phyloP scores from a whole-genome alignment of 1,140 invertebrate species.

The Rhynchophorus ferrugineus region DNA sequence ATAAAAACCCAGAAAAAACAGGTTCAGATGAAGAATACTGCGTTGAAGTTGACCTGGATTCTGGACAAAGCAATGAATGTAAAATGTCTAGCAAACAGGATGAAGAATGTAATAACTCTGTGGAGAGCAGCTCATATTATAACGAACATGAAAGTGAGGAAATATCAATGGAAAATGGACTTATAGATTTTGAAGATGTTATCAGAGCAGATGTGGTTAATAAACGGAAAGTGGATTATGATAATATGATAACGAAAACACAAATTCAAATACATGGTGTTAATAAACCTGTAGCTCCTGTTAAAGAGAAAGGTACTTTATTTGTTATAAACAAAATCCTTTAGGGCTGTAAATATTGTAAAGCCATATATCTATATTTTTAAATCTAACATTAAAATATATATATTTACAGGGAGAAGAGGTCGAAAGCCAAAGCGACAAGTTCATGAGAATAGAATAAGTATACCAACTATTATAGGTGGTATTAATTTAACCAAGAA shows the following conservation, averaged over 20 bases:
- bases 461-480: background rate
- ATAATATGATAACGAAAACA: slow-evolving; percentile 29
- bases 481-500: background rate
- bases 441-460: background rate
- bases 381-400: background rate
- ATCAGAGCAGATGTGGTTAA: slow-evolving; percentile 32
- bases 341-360: background rate
- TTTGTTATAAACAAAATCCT: background rate
- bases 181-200: slow-evolving; percentile 33
- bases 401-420: slow-evolving; percentile 5
- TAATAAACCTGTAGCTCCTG: background rate
- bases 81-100: slow-evolving; percentile 2
- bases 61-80: slow-evolving; percentile 6
- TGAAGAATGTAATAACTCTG: background rate
- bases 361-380: slow-evolving; percentile 3
- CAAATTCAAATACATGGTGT: slow-evolving; percentile 21
- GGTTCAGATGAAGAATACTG: slow-evolving; percentile 29
- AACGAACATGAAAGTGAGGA: slow-evolving; percentile 15
- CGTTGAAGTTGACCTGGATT: slow-evolving; percentile 8
- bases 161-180: slow-evolving; percentile 13
- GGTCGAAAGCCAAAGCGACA: slow-evolving; percentile 15
- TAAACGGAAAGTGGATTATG: slow-evolving; percentile 29
- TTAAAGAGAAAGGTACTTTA: too few relatives aligned
- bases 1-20: slow-evolving; percentile 5
- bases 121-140: background rate